Evolutionary conservation across 1,140 invertebrate genomes (phyloP).

Genomic region (Coptotermes formosanus): DNA sequence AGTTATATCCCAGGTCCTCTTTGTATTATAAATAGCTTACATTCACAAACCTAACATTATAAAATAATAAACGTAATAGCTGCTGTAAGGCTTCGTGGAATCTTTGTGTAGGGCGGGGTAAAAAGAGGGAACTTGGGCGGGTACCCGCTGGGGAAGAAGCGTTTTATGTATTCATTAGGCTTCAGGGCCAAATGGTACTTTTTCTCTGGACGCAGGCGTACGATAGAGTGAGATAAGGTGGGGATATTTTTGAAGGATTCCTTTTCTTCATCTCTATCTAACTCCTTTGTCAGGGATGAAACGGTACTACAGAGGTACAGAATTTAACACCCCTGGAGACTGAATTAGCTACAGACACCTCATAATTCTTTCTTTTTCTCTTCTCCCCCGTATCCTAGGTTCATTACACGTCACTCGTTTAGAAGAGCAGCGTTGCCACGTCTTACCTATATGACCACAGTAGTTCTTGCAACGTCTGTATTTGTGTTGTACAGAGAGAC

Average conservation of each 20-base stretch:
- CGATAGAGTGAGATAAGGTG: background rate
- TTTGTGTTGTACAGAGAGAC: too few relatives aligned
- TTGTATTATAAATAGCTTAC: background rate
- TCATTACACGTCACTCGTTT: background rate
- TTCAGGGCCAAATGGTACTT: background rate
- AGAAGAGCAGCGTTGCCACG: background rate
- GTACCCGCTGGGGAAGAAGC: background rate
- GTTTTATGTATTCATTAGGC: background rate
- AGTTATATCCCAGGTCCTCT: background rate
- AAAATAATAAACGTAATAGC: background rate
- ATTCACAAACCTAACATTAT: background rate
- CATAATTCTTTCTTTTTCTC: background rate
- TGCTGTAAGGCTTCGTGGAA: background rate
- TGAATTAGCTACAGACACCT: conserved; percentile 16
- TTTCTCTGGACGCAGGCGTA: background rate
- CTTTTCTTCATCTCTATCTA: conserved; percentile 10
- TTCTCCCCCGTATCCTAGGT: background rate
- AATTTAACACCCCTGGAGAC: conserved; percentile 15
- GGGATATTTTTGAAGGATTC: background rate
- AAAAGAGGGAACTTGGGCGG: background rate
- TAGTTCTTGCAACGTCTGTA: too few relatives aligned
- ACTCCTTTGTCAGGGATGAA: background rate
- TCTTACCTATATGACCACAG: background rate
- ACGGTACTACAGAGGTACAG: background rate
- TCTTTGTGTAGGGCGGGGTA: background rate